A percentile compares a stretch with the other conserved stretches of the same genome.
phyloP scores from a whole-genome alignment of 2,888 invertebrate species.

The Yponomeuta malinellus region DNA sequence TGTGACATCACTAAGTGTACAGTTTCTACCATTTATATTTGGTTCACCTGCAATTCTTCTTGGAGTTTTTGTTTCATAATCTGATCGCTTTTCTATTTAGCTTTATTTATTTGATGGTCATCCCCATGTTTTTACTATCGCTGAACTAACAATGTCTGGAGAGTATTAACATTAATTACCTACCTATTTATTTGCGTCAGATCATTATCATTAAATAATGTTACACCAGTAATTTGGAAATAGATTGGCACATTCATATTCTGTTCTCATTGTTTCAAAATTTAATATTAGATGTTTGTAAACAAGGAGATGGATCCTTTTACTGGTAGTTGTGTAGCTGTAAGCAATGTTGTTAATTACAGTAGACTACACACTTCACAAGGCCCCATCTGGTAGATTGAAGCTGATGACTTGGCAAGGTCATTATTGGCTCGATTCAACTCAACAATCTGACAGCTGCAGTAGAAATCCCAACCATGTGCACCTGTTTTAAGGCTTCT shows the following conservation, averaged over 20 bases:
- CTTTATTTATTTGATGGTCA: constrained; percentile 50
- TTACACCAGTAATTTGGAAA: constrained; percentile 16
- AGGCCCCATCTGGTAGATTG: constrained; percentile 15
- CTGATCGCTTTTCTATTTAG: constrained; percentile 44
- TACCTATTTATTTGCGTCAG: constrained; percentile 25
- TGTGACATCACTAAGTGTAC: constrained; percentile 54
- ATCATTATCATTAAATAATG: constrained; percentile 22
- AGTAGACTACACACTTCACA: not conserved
- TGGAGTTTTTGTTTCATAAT: constrained; percentile 50
- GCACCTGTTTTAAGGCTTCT: constrained; percentile 12
- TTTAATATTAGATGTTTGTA: constrained; percentile 7
- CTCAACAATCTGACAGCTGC: not conserved
- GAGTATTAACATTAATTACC: constrained; percentile 31
- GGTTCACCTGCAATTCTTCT: constrained; percentile 49
- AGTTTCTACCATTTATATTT: constrained; percentile 46
- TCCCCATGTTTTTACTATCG: constrained; percentile 24
- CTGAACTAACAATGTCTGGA: constrained; percentile 50
- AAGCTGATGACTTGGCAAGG: constrained; percentile 49
- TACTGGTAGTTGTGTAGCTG: not conserved
- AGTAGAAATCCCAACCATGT: constrained; percentile 1
- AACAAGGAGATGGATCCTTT: not conserved
- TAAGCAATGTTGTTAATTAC: constrained; percentile 5
- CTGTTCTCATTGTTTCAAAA: constrained; percentile 17
- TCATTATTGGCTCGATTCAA: constrained; percentile 40
- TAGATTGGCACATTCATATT: constrained; percentile 15